Conservation (phyloP, 2,113 vertebrate genomes). For the Callorhinus ursinus region DNA sequence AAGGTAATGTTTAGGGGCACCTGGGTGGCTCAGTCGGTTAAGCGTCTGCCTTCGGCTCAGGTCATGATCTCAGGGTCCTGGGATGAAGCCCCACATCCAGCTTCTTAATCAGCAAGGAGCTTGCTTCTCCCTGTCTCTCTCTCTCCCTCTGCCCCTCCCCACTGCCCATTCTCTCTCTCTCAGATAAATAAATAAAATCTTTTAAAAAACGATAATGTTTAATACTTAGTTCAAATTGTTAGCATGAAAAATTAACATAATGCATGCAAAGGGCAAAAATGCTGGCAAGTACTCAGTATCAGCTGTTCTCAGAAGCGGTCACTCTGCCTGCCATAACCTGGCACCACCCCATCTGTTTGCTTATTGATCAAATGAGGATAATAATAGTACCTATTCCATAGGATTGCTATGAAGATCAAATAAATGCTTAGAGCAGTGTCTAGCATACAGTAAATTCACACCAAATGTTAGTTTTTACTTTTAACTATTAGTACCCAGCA, state of each 20-base stretch:
- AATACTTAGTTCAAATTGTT: background rate
- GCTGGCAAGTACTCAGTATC: background rate
- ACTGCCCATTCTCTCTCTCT: background rate
- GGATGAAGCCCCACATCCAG: background rate
- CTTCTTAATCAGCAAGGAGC: background rate
- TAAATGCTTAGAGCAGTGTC: background rate
- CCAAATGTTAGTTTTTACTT: background rate
- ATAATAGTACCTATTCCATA: background rate
- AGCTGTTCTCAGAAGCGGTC: background rate
- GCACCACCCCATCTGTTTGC: background rate
- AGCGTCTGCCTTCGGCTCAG: background rate
- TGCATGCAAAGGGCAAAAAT: background rate
- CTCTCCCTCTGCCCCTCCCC: background rate
- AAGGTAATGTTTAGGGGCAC: background rate
- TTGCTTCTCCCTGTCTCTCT: background rate
- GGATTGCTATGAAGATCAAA: background rate
- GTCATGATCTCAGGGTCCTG: background rate
- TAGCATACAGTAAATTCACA: background rate
- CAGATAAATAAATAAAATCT: background rate
- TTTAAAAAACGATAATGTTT: background rate
- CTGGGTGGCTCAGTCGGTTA: background rate
- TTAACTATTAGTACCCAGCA: background rate
- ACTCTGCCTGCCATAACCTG: background rate
- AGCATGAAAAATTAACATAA: background rate
- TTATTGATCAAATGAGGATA: background rate